Evolutionary conservation across 1,140 invertebrate genomes (phyloP), one percentile per base, ranked within the genome.

Genomic region (Bombus impatiens): DNA sequence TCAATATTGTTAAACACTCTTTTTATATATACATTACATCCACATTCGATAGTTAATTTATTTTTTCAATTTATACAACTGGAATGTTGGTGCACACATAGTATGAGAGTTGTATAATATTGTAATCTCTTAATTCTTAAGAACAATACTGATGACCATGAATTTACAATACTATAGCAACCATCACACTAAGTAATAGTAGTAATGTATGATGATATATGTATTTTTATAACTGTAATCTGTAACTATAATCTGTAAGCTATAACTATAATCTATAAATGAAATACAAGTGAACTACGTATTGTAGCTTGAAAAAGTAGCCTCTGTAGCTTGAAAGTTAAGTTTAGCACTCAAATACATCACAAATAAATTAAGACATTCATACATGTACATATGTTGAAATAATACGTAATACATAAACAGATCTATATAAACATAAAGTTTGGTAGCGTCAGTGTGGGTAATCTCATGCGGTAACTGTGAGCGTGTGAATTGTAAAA

Each of bases 401-500:
- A 35, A 37, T 79, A 37, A 72, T 18, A 59, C 9, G 12, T 81
- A 62, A 62, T 13, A 13, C 35, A 59, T 84, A 84, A 53, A 35
- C 42, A 67, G 35, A 62, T 47, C 12, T n/a, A 72, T 68, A 59
- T 53, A 57, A 68, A 74, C 42, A 44, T 86, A 68, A 81, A 87
- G 88, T 86, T 92, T 93, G 95, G 95, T 95, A 95, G 93, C 94
- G 95, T 92, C 92, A 92, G 95, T 95, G 94, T 94, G 93, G 93
- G 91, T 97, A 98, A 98, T 98, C 97, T 98, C 97, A 98, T 98
- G 97, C 97, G 97, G 97, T 98, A 98, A 98, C 97, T 98, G 97
- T 98, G 97, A 98, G 97, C 94, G 94, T 94, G 93, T 95, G 94
- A 94, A 95, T 95, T 94, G 92, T 87, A 93, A 93, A 91, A 92